These are phyloP conservation scores for Crematogaster levior DNA, from an alignment of 2,888 invertebrate genomes.

Conservation along the genomic window DNA sequence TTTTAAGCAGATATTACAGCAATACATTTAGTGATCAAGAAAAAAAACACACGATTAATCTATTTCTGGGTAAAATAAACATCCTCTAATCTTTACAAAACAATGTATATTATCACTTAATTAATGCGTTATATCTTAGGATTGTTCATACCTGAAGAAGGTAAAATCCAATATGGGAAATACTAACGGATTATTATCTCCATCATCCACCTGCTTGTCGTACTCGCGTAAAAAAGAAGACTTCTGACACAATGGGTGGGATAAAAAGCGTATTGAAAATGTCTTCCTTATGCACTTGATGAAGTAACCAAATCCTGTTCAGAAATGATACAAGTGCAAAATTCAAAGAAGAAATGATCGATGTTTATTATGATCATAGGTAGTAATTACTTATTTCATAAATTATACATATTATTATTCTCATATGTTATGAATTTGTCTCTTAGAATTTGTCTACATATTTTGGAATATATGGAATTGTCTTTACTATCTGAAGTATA, in stretches of 20 bases:
- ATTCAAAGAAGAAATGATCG: conserved; percentile 92
- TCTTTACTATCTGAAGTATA: conserved; percentile 93
- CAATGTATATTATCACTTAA: not conserved
- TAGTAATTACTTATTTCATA: conserved; percentile 50
- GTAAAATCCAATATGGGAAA: conserved; percentile 95
- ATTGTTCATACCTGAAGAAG: conserved; percentile 92
- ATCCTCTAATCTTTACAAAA: conserved; percentile 7
- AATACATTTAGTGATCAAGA: conserved; percentile 99
- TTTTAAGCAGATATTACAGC: conserved; percentile 97
- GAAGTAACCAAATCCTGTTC: conserved; percentile 91
- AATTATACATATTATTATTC: no score
- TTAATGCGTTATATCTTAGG: conserved; percentile 80
- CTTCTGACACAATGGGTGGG: conserved; percentile 96
- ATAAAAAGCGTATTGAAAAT: conserved; percentile 90
- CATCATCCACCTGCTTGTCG: conserved; percentile 92
- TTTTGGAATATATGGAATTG: conserved; percentile 91
- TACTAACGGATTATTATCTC: conserved; percentile 95
- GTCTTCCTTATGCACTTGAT: conserved; percentile 91
- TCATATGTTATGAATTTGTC: conserved; percentile 9
- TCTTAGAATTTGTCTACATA: conserved; percentile 5
- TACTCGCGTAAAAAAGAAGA: conserved; percentile 87
- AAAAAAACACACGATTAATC: conserved; percentile 98
- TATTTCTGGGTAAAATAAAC: conserved; percentile 91
- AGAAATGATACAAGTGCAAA: conserved; percentile 89
- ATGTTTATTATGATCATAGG: conserved; percentile 95